phyloP scores from a whole-genome alignment of 2,797 vertebrate genomes.

The Serranus cabrilla region DNA sequence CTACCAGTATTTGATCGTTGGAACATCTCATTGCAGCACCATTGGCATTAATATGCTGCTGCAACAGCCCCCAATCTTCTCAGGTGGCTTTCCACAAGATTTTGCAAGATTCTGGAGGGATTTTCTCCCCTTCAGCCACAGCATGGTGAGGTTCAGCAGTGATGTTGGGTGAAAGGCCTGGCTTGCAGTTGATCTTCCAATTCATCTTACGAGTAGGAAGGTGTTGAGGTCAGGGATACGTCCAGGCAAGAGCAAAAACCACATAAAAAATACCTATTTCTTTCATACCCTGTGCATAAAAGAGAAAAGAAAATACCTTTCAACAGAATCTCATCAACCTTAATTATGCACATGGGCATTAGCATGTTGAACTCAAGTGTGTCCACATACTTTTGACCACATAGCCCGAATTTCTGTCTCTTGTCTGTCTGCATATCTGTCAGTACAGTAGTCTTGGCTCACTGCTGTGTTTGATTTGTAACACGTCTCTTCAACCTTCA shows the following conservation, averaged over 20 bases:
- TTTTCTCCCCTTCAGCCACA: neutral
- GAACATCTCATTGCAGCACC: neutral
- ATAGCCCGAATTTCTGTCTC: neutral
- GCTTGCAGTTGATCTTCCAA: neutral
- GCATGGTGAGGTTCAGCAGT: neutral
- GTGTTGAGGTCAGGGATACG: neutral
- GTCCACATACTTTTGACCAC: neutral
- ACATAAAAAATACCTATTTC: neutral
- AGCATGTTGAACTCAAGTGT: neutral
- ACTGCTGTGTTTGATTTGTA: conserved; percentile 28
- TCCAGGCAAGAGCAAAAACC: neutral
- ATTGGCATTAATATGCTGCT: neutral
- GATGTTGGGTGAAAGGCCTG: neutral
- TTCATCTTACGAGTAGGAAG: neutral
- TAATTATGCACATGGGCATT: neutral
- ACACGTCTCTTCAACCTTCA: conserved; percentile 15
- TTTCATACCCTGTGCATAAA: neutral
- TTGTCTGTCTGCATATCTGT: conserved; percentile 5
- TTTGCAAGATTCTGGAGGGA: neutral
- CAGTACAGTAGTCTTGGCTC: conserved; percentile 13
- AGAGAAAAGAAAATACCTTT: neutral
- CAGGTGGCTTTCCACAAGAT: neutral
- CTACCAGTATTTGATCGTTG: neutral
- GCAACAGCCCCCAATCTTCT: neutral
- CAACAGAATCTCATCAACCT: neutral